Percentiles rank a stretch among this genome's conserved stretches.
phyloP scores from a whole-genome alignment of 1,140 invertebrate species.

The Zaprionus davidi region DNA sequence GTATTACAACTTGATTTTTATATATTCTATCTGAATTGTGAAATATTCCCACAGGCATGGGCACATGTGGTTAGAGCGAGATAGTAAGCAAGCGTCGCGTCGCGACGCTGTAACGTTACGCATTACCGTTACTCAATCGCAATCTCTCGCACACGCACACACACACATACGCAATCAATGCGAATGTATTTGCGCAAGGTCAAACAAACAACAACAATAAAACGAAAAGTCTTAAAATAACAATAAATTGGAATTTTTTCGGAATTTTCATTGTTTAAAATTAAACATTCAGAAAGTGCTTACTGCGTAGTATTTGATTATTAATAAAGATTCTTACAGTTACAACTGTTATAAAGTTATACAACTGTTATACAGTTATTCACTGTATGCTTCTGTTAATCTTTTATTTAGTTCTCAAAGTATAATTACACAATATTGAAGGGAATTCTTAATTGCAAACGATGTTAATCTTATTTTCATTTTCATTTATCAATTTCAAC shows the following conservation, averaged over 20 bases:
- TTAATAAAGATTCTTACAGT: neutral
- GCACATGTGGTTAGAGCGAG: no score
- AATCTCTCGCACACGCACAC: neutral
- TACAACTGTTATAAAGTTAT: no score
- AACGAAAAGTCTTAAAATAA: neutral
- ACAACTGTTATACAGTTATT: no score
- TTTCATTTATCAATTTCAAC: neutral
- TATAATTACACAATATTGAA: neutral
- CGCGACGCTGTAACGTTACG: neutral
- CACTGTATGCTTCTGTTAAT: no score
- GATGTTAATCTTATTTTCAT: neutral
- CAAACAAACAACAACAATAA: neutral
- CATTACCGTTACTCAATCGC: neutral
- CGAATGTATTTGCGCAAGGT: slow-evolving; percentile 3
- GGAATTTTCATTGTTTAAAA: neutral
- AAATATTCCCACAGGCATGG: neutral
- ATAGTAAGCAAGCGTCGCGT: no score
- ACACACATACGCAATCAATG: neutral
- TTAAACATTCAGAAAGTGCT: neutral
- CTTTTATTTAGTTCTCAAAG: neutral
- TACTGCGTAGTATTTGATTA: neutral
- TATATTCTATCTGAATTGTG: neutral
- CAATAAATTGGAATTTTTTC: neutral
- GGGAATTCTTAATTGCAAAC: neutral
- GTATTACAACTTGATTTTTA: neutral